These are phyloP conservation scores for Callipepla squamata DNA, from an alignment of 2,113 vertebrate species.

Conservation along the genomic window DNA sequence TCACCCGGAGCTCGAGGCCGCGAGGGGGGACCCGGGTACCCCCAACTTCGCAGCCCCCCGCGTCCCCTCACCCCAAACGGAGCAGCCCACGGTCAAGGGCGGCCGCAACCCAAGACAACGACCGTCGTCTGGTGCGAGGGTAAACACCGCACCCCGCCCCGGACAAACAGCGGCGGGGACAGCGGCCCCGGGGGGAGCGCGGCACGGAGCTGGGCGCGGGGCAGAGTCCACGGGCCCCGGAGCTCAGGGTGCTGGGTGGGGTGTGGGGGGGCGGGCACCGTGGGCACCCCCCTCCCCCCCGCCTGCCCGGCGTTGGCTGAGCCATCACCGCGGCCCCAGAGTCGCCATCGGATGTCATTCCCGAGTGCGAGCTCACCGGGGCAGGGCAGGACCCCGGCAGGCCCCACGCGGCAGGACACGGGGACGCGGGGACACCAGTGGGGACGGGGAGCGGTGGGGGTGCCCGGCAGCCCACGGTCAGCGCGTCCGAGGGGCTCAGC, in stretches of 20 bases:
- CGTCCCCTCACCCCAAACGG: rapidly evolving
- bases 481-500: background rate
- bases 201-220: background rate
- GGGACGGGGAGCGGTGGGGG: background rate
- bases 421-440: no score
- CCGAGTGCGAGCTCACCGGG: background rate
- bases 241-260: background rate
- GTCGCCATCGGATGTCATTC: no score
- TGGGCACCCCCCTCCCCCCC: background rate
- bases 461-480: background rate
- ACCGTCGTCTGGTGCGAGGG: background rate
- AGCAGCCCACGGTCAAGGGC: background rate
- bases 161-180: conserved; percentile 58
- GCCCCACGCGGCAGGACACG: background rate
- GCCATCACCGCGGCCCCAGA: background rate
- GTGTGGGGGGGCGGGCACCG: background rate
- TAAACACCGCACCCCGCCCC: conserved; percentile 63
- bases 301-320: background rate
- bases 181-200: conserved; percentile 32
- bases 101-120: background rate
- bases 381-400: background rate
- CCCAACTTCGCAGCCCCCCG: background rate
- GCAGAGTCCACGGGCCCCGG: conserved; percentile 37
- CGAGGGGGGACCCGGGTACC: background rate
- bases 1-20: background rate